Percentiles rank a stretch among this genome's conserved stretches.
Conservation (phyloP, 2,113 vertebrate species). For the Erinaceus europaeus region DNA sequence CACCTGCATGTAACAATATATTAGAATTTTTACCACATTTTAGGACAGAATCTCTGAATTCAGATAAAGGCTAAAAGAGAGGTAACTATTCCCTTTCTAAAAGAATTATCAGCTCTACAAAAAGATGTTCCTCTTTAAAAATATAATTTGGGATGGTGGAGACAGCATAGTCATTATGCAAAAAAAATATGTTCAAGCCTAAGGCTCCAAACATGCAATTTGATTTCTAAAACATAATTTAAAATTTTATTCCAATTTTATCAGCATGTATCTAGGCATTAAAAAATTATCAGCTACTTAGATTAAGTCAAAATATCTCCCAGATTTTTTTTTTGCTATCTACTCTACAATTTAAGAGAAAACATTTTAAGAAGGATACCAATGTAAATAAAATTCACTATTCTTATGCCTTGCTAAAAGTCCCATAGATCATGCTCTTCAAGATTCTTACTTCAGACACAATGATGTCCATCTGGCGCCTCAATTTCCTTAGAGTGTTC, state of each 20-base stretch:
- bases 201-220: not conserved
- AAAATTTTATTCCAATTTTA: conserved; percentile 7
- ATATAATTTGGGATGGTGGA: not conserved
- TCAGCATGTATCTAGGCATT: not conserved
- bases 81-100: not conserved
- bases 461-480: conserved; percentile 99
- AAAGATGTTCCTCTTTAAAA: not conserved
- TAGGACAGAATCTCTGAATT: not conserved
- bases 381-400: conserved; percentile 3
- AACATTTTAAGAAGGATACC: not conserved
- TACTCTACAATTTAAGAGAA: not conserved
- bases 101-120: not conserved
- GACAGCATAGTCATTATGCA: too few relatives aligned
- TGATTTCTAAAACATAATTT: conserved; percentile 11
- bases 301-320: not conserved
- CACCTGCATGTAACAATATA: not conserved
- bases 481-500: conserved; percentile 96
- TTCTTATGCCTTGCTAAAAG: too few relatives aligned
- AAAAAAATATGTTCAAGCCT: too few relatives aligned
- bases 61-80: not conserved
- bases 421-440: not conserved
- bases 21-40: not conserved
- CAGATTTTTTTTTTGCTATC: not conserved
- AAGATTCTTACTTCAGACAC: conserved; percentile 92
- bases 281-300: not conserved